Percentiles rank a stretch among this genome's conserved stretches.
Evolutionary conservation across 2,797 vertebrate genomes (phyloP).

Genomic region (Microctenopoma lineatum): DNA sequence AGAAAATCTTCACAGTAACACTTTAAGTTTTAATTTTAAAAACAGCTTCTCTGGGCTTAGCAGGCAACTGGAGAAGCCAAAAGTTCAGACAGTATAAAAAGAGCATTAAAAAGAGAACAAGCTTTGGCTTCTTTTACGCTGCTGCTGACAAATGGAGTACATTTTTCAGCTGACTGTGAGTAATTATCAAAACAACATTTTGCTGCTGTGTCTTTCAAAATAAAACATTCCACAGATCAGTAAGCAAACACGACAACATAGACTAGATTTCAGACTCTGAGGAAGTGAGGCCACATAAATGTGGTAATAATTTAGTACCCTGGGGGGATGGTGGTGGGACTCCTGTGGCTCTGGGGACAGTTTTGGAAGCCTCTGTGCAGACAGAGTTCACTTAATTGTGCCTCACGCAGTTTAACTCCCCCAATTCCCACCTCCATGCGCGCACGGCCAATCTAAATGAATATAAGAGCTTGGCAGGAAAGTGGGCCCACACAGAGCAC

Average conservation of each 20-base stretch:
- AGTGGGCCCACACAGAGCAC: constrained; percentile 51
- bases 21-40: constrained; percentile 46
- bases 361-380: constrained; percentile 63
- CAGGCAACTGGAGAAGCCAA: constrained; percentile 23
- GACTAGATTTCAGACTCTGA: constrained; percentile 39
- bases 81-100: constrained; percentile 29
- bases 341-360: constrained; percentile 66
- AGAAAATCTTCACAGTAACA: constrained; percentile 35
- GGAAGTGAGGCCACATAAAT: constrained; percentile 54
- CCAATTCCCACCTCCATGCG: not conserved
- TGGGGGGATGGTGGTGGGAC: constrained; percentile 39
- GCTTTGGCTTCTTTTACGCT: constrained; percentile 37
- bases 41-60: constrained; percentile 22
- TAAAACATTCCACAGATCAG: constrained; percentile 57
- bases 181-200: constrained; percentile 57
- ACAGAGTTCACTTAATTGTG: constrained; percentile 67
- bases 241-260: constrained; percentile 47
- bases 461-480: constrained; percentile 45
- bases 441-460: constrained; percentile 54
- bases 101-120: constrained; percentile 25
- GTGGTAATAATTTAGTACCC: constrained; percentile 64
- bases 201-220: constrained; percentile 49
- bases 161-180: constrained; percentile 42
- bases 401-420: constrained; percentile 31
- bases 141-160: constrained; percentile 21